A percentile compares a stretch with the other conserved stretches of the same genome.
These are phyloP conservation scores for Zosterops pallidus DNA, from an alignment of 2,113 vertebrate species.

Conservation along the genomic window DNA sequence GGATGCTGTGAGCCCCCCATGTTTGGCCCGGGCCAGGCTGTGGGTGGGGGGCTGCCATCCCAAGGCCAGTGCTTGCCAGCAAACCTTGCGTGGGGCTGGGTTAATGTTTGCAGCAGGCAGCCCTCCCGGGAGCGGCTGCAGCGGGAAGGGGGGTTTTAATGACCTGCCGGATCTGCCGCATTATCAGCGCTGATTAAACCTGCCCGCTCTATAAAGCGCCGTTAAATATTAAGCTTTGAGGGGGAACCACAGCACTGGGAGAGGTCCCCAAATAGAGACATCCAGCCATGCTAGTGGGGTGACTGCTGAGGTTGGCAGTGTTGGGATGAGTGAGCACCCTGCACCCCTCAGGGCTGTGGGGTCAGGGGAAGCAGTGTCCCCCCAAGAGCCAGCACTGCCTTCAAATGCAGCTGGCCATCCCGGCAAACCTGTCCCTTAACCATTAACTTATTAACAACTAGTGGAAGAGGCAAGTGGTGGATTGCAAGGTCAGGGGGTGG, in stretches of 20 bases:
- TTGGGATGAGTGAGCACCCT: fast-evolving
- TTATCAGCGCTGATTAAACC: constrained; percentile 70
- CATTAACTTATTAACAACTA: constrained; percentile 72
- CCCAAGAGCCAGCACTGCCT: not conserved
- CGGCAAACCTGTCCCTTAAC: constrained; percentile 9
- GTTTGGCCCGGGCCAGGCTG: fast-evolving
- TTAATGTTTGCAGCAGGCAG: constrained; percentile 68
- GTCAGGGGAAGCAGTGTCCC: not conserved
- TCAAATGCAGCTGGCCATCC: fast-evolving
- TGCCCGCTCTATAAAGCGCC: constrained; percentile 56
- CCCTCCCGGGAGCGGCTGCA: not conserved
- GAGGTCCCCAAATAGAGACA: not conserved
- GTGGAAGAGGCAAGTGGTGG: not conserved
- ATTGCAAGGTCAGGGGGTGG: constrained; percentile 58
- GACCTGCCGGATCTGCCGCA: constrained; percentile 44
- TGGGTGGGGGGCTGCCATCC: not conserved
- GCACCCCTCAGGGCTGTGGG: fast-evolving
- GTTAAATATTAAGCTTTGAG: constrained; percentile 73
- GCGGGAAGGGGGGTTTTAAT: constrained; percentile 19
- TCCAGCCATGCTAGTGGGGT: fast-evolving
- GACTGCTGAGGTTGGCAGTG: not conserved
- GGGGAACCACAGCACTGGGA: fast-evolving
- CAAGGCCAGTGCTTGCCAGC: not conserved
- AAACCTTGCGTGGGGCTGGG: not conserved
- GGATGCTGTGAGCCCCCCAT: fast-evolving